These are phyloP conservation scores for Tyto alba DNA, from an alignment of 2,113 vertebrate genomes.

Conservation along the genomic window DNA sequence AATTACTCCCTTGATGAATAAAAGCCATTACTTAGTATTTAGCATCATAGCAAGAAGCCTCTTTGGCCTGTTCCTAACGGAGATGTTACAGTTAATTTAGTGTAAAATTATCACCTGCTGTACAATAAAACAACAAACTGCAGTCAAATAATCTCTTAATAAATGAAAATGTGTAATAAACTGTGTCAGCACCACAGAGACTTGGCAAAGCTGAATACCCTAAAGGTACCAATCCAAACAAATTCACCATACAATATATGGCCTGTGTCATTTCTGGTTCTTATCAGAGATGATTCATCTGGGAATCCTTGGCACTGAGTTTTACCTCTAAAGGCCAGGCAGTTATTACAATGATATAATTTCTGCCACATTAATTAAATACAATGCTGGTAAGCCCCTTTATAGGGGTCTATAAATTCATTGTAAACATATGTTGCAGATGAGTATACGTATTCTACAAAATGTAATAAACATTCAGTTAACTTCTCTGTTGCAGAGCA, in stretches of 20 bases:
- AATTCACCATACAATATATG: slow-evolving; percentile 49
- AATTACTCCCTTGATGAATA: slow-evolving; percentile 51
- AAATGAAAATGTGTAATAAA: slow-evolving; percentile 69
- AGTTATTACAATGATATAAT: slow-evolving; percentile 46
- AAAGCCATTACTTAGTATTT: slow-evolving; percentile 61
- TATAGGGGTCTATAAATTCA: slow-evolving; percentile 20
- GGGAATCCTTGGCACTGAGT: slow-evolving; percentile 40
- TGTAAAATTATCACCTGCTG: slow-evolving; percentile 67
- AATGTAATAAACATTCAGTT: neutral
- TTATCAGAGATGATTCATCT: slow-evolving; percentile 55
- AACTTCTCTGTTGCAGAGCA: neutral
- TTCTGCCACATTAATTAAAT: slow-evolving; percentile 59
- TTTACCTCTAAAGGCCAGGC: slow-evolving; percentile 43
- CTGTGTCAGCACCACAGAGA: slow-evolving; percentile 52
- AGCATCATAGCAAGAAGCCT: slow-evolving; percentile 59
- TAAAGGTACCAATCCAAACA: slow-evolving; percentile 62
- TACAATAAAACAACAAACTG: slow-evolving; percentile 67
- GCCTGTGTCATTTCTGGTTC: slow-evolving; percentile 41
- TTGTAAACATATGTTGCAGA: slow-evolving; percentile 19
- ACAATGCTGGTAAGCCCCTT: slow-evolving; percentile 24
- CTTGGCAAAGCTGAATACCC: slow-evolving; percentile 56
- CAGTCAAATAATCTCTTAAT: slow-evolving; percentile 66
- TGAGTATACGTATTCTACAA: neutral
- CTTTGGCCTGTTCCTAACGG: slow-evolving; percentile 47
- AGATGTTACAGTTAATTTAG: slow-evolving; percentile 66